A percentile compares a stretch with the other conserved stretches of the same genome.
These are phyloP conservation scores for Phytoseiulus persimilis DNA, from an alignment of 2,888 invertebrate genomes.

Conservation along the genomic window DNA sequence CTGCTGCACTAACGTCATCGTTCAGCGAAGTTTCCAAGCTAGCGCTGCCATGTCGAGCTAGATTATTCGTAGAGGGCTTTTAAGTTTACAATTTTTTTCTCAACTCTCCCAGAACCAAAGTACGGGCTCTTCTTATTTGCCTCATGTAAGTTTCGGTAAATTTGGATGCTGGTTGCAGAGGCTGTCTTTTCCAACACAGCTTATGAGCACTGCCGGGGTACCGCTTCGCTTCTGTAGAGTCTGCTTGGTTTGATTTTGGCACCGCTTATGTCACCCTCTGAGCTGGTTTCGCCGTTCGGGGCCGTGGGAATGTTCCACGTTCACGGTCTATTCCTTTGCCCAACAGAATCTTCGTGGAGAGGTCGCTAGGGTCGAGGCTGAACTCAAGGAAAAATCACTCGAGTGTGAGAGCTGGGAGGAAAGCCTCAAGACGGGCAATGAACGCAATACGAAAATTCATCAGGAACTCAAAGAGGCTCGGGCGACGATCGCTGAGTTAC, in stretches of 20 bases:
- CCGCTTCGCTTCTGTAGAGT: not conserved
- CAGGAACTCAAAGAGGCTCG: slow-evolving; percentile 31
- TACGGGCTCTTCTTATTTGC: not conserved
- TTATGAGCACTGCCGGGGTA: not conserved
- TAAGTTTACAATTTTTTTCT: not conserved
- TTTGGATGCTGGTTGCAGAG: not conserved
- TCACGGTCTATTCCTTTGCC: not conserved
- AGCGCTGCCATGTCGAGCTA: not conserved
- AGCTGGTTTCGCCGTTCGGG: too few relatives aligned
- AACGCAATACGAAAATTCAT: slow-evolving; percentile 18
- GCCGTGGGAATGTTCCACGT: too few relatives aligned
- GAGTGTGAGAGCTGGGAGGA: slow-evolving; percentile 31
- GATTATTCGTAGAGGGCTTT: not conserved
- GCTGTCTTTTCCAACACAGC: not conserved
- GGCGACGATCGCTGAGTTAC: not conserved
- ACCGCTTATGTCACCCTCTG: not conserved
- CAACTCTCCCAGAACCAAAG: not conserved
- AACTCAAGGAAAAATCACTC: slow-evolving; percentile 7
- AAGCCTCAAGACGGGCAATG: slow-evolving; percentile 31
- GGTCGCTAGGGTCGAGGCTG: not conserved
- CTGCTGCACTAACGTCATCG: too few relatives aligned
- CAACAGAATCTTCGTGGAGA: not conserved
- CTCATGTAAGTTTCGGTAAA: not conserved
- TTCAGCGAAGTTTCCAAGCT: too few relatives aligned
- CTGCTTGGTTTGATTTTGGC: not conserved